These are phyloP conservation scores for Thunnus thynnus DNA, from an alignment of 2,113 vertebrate species.

Conservation along the genomic window DNA sequence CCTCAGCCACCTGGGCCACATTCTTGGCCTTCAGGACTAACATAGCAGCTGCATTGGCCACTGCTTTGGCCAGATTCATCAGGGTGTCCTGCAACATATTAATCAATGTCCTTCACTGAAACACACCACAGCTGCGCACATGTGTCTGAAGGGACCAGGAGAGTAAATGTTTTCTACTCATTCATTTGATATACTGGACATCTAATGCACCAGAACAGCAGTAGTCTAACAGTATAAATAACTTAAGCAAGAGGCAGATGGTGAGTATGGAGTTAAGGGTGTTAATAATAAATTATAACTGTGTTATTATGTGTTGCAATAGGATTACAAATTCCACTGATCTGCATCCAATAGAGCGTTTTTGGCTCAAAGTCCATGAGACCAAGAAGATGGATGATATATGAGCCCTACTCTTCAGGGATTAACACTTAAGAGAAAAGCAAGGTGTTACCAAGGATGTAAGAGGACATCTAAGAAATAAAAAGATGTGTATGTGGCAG, in stretches of 20 bases:
- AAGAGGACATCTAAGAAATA: background rate
- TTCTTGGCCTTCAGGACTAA: conserved; percentile 98
- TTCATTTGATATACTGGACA: conserved; percentile 1
- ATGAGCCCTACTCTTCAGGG: conserved; percentile 11
- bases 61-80: conserved; percentile 99
- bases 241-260: background rate
- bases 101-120: conserved; percentile 71
- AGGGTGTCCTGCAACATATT: conserved; percentile 90
- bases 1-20: conserved; percentile 96
- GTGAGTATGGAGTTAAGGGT: conserved; percentile 1
- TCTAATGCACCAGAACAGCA: background rate
- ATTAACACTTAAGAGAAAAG: conserved; percentile 27
- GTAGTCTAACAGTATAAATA: background rate
- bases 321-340: conserved; percentile 13
- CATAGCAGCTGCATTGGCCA: conserved; percentile 98
- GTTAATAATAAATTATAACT: conserved; percentile 9
- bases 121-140: conserved; percentile 57
- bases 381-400: conserved; percentile 21
- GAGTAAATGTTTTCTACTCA: conserved; percentile 43
- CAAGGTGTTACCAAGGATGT: background rate
- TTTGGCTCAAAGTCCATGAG: conserved; percentile 18
- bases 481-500: conserved; percentile 25
- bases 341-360: conserved; percentile 7
- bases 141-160: conserved; percentile 34
- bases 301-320: background rate